Conservation (phyloP, 2,113 vertebrate genomes). For the Elephas maximus region DNA sequence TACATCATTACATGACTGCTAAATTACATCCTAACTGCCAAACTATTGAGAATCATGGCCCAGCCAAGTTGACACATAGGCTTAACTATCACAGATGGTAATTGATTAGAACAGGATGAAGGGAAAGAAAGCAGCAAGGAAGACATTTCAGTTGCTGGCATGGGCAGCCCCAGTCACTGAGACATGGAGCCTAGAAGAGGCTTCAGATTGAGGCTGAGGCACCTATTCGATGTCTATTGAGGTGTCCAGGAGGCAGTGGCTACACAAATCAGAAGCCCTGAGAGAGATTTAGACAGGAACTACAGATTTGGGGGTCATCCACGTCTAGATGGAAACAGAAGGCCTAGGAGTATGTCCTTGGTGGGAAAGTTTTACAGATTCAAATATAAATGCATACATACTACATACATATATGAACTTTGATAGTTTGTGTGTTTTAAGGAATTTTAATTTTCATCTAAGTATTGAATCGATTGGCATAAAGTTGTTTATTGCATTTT, state of each 20-base stretch:
- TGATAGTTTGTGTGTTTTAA: too few relatives aligned
- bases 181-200: neutral
- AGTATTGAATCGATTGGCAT: too few relatives aligned
- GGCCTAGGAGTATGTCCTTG: too few relatives aligned
- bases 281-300: neutral
- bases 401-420: too few relatives aligned
- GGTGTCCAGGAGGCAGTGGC: neutral
- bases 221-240: neutral
- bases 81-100: neutral
- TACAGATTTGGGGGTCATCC: neutral
- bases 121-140: neutral
- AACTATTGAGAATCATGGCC: too few relatives aligned
- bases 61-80: too few relatives aligned
- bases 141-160: neutral
- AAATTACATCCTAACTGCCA: too few relatives aligned
- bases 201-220: neutral
- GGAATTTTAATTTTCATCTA: too few relatives aligned
- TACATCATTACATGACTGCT: too few relatives aligned
- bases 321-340: neutral
- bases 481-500: too few relatives aligned
- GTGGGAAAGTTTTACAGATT: too few relatives aligned
- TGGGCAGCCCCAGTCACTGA: neutral
- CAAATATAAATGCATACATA: too few relatives aligned
- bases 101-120: neutral
- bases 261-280: neutral